Evolutionary conservation across 2,797 vertebrate genomes (phyloP).

Genomic region (Fratercula arctica): DNA sequence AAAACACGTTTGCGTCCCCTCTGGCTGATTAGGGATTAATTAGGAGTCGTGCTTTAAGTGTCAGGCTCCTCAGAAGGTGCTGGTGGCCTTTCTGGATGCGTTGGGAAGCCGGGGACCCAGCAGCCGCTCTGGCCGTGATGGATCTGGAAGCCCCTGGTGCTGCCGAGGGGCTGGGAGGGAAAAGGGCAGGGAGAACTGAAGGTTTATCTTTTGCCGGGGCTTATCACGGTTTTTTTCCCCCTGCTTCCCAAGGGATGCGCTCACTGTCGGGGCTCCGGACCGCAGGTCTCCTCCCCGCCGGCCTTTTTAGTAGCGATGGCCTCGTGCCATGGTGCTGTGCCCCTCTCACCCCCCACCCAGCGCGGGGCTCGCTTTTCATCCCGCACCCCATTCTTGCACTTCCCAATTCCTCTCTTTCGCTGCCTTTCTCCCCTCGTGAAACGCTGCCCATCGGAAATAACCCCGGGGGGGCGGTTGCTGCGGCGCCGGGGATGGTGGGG

Average conservation of each 20-base stretch:
- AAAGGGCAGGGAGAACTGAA: background rate
- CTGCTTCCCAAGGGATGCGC: background rate
- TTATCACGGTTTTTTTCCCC: background rate
- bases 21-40: background rate
- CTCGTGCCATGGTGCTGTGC: background rate
- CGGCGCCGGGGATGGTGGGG: background rate
- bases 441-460: background rate
- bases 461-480: background rate
- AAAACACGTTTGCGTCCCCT: background rate
- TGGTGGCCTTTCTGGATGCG: background rate
- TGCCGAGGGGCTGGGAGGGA: background rate
- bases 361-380: background rate
- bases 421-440: background rate
- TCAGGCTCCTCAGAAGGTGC: background rate
- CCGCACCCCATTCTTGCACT: background rate
- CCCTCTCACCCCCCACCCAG: background rate
- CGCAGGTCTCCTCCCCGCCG: background rate
- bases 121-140: background rate
- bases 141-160: background rate
- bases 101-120: background rate
- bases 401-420: background rate
- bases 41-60: background rate
- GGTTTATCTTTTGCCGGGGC: background rate
- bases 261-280: background rate
- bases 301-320: background rate